Evolutionary conservation across 2,797 vertebrate genomes (phyloP).

Genomic region (Ciconia nigra): DNA sequence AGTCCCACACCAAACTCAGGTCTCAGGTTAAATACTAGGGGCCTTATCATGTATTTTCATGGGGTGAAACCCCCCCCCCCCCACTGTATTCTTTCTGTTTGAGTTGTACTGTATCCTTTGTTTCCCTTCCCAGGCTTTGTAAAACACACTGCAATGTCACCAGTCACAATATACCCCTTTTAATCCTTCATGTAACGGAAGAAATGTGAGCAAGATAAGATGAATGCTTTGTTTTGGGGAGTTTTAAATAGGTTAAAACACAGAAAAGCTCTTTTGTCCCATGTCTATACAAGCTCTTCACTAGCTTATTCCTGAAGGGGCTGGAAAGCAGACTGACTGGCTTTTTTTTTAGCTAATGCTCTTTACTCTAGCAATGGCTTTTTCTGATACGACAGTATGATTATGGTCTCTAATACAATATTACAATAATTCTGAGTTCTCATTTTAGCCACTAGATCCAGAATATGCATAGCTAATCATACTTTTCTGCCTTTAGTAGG

Average conservation of each 20-base stretch:
- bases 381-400: not conserved
- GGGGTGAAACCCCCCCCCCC: accelerated
- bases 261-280: not conserved
- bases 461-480: not conserved
- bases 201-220: not conserved
- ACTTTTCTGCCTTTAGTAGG: not conserved
- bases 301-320: not conserved
- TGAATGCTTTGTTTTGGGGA: not conserved
- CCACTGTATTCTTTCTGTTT: not conserved
- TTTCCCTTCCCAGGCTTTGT: not conserved
- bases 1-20: not conserved
- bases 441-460: not conserved
- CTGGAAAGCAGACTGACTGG: not conserved
- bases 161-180: not conserved
- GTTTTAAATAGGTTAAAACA: not conserved
- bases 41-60: not conserved
- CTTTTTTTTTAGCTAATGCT: not conserved
- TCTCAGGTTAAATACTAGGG: not conserved
- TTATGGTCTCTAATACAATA: not conserved
- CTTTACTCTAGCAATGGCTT: not conserved
- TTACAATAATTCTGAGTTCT: not conserved
- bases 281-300: not conserved
- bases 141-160: not conserved
- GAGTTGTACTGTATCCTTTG: not conserved
- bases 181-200: not conserved